phyloP scores from a whole-genome alignment of 2,113 vertebrate species.

The Penelope pileata region DNA sequence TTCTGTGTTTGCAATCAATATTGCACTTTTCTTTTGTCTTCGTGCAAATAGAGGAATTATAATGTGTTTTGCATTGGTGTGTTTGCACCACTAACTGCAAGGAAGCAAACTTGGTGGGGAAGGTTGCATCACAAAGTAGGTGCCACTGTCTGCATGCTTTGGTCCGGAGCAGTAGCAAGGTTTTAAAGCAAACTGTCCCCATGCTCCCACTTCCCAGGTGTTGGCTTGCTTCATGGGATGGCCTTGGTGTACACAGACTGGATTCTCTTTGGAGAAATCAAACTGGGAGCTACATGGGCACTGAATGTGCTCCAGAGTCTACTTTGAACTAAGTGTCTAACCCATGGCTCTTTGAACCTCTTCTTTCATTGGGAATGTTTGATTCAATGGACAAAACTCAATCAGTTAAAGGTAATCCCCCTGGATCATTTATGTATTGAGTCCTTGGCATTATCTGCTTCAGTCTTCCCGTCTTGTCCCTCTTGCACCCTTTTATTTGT shows the following conservation, averaged over 20 bases:
- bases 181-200: not conserved
- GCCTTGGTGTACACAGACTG: not conserved
- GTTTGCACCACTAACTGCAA: not conserved
- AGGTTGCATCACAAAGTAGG: accelerated
- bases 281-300: not conserved
- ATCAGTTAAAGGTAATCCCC: not conserved
- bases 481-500: no score
- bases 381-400: not conserved
- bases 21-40: not conserved
- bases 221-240: not conserved
- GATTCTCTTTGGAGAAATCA: not conserved
- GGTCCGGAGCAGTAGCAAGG: not conserved
- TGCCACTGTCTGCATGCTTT: not conserved
- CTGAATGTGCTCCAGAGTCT: not conserved
- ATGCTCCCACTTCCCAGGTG: not conserved
- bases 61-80: not conserved
- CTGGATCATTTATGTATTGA: not conserved
- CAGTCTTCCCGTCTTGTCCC: not conserved
- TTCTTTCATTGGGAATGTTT: not conserved
- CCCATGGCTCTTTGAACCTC: not conserved
- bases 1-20: not conserved
- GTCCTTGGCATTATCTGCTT: not conserved
- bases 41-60: not conserved
- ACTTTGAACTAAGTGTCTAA: not conserved
- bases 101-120: not conserved